Conservation (phyloP, 2,888 invertebrate genomes). For the Zele albiditarsus region DNA sequence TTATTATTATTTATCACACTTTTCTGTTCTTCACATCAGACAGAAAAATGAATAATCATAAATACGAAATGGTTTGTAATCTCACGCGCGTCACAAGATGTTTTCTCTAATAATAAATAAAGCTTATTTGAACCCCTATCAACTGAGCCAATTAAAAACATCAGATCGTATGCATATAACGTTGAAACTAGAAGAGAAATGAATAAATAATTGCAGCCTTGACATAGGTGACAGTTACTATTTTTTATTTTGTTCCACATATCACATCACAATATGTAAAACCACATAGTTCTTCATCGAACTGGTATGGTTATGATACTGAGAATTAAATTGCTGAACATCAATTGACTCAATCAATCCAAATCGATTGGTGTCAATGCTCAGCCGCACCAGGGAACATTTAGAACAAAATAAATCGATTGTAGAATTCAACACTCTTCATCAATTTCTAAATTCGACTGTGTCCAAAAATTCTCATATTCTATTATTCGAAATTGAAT, state of each 20-base stretch:
- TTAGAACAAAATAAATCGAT: background rate
- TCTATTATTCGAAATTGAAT: no score
- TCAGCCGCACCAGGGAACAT: background rate
- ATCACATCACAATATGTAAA: background rate
- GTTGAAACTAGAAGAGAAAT: background rate
- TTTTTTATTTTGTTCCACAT: background rate
- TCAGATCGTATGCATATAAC: background rate
- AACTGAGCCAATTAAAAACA: conserved; percentile 5
- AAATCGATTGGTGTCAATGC: conserved; percentile 9
- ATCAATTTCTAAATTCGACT: background rate
- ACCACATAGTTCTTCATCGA: conserved; percentile 3
- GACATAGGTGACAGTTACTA: conserved; percentile 9
- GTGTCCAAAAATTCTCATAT: no score
- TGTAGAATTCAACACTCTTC: background rate
- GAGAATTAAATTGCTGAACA: conserved; percentile 27
- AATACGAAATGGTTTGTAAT: conserved; percentile 27
- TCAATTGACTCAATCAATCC: conserved; percentile 39
- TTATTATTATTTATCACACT: background rate
- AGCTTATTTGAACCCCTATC: background rate
- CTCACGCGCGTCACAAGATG: background rate
- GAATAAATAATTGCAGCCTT: conserved; percentile 3
- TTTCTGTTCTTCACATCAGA: conserved; percentile 26
- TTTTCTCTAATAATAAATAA: background rate
- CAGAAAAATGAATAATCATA: conserved; percentile 39
- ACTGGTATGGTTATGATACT: conserved; percentile 19